Evolutionary conservation across 2,797 vertebrate species (phyloP).

Genomic region (Lutjanus campechanus): DNA sequence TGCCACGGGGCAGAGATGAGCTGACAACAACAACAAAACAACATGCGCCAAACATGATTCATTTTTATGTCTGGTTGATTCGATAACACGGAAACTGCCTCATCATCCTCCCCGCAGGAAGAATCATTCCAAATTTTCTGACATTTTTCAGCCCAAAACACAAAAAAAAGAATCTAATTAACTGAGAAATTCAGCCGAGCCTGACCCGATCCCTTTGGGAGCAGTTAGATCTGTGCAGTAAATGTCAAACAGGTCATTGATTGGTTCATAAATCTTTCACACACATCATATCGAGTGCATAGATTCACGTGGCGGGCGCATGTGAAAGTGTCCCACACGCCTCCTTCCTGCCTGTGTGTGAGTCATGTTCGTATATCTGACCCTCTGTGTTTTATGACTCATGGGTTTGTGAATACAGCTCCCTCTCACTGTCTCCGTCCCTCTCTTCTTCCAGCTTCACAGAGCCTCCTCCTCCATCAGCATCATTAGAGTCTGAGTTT

Average conservation of each 20-base stretch:
- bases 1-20: neutral
- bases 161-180: neutral
- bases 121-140: neutral
- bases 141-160: neutral
- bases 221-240: neutral
- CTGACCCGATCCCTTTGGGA: neutral
- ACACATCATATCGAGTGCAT: neutral
- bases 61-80: neutral
- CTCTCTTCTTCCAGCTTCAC: constrained; percentile 69
- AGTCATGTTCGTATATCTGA: constrained; percentile 29
- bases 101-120: neutral
- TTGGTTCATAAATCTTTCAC: constrained; percentile 8
- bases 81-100: neutral
- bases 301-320: neutral
- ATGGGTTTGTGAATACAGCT: constrained; percentile 5
- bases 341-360: constrained; percentile 9
- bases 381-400: constrained; percentile 37
- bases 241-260: constrained; percentile 21
- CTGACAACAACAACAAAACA: neutral
- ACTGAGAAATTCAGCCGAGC: neutral
- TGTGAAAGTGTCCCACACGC: constrained; percentile 10
- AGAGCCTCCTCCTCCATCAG: constrained; percentile 82
- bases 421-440: constrained; percentile 13
- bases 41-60: neutral
- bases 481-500: constrained; percentile 77